A percentile compares a stretch with the other conserved stretches of the same genome.
These are phyloP conservation scores for Rhineura floridana DNA, from an alignment of 2,113 vertebrate genomes.

Conservation along the genomic window DNA sequence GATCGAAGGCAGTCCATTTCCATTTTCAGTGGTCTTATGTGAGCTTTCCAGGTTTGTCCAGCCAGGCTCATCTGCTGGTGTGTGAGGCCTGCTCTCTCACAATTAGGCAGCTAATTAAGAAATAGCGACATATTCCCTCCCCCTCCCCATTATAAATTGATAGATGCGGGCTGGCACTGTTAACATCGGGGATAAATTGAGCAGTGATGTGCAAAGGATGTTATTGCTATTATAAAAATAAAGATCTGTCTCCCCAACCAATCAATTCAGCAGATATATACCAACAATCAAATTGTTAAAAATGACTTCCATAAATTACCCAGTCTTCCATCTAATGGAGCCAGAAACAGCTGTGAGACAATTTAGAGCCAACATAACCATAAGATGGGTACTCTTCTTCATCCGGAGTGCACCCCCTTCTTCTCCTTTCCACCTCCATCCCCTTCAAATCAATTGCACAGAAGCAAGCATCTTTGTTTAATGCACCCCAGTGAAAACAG, in stretches of 20 bases:
- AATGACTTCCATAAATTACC: slow-evolving; percentile 80
- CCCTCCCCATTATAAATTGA: slow-evolving; percentile 64
- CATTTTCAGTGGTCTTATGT: not conserved
- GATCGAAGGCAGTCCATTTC: too few species aligned
- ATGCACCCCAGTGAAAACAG: slow-evolving; percentile 71
- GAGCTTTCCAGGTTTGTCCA: slow-evolving; percentile 53
- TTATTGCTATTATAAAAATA: slow-evolving; percentile 81
- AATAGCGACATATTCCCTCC: slow-evolving; percentile 64
- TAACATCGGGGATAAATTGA: slow-evolving; percentile 73
- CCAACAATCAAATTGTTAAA: slow-evolving; percentile 82
- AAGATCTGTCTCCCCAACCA: slow-evolving; percentile 79
- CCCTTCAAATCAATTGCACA: slow-evolving; percentile 55
- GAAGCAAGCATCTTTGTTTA: slow-evolving; percentile 66
- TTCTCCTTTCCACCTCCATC: not conserved
- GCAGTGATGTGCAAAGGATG: slow-evolving; percentile 76
- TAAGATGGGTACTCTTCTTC: slow-evolving; percentile 65
- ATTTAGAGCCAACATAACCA: slow-evolving; percentile 74
- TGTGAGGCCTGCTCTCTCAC: slow-evolving; percentile 46
- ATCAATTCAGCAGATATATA: slow-evolving; percentile 82
- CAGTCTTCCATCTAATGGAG: slow-evolving; percentile 73
- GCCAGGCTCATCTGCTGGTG: slow-evolving; percentile 49
- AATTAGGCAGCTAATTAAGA: slow-evolving; percentile 79
- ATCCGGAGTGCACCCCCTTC: slow-evolving; percentile 55
- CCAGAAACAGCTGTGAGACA: slow-evolving; percentile 76
- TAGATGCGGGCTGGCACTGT: slow-evolving; percentile 55